Conservation (phyloP, 2,888 invertebrate species). For the Allolobophora icterica region DNA sequence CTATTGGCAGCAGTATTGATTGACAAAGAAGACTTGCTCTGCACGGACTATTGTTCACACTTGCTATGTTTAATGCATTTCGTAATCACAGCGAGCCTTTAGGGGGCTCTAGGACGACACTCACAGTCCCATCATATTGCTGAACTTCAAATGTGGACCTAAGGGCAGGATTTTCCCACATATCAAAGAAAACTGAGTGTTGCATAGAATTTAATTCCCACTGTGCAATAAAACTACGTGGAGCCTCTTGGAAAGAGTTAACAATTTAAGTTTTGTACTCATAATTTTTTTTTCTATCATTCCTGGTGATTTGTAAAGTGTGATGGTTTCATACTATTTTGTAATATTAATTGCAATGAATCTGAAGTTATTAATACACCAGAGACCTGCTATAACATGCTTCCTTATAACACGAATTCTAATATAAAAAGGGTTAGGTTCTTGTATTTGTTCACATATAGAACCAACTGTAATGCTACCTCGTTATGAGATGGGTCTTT, state of each 20-base stretch:
- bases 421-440: neutral
- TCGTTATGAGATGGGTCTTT: neutral
- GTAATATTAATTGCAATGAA: constrained; percentile 6
- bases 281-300: neutral
- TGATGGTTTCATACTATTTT: neutral
- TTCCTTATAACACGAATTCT: neutral
- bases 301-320: neutral
- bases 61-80: neutral
- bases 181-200: neutral
- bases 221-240: neutral
- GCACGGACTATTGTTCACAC: neutral
- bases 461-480: neutral
- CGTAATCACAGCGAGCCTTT: neutral
- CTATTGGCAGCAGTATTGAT: neutral
- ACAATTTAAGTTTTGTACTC: constrained; percentile 6
- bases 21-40: neutral
- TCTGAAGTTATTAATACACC: neutral
- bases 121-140: neutral
- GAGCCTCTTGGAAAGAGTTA: neutral
- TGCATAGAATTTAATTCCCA: neutral
- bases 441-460: neutral
- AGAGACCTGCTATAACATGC: neutral
- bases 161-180: too few species aligned
- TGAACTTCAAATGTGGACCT: neutral
- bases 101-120: neutral